Conservation (phyloP, 2,888 invertebrate species). For the Scrobipalpa atriplicella region DNA sequence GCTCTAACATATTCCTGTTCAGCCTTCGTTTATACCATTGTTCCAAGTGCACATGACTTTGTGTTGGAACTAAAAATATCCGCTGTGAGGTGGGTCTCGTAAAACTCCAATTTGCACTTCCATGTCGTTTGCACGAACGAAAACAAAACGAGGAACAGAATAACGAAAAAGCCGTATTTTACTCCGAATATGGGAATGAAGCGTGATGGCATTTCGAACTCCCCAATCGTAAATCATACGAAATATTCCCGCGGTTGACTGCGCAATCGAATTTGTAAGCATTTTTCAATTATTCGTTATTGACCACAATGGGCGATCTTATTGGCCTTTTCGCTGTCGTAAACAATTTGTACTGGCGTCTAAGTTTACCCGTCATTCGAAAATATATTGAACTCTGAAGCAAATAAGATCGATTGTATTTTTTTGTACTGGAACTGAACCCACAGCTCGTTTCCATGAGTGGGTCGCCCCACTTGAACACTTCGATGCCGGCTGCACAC, state of each 20-base stretch:
- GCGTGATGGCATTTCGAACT: conserved; percentile 56
- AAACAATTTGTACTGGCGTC: conserved; percentile 64
- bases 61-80: conserved; percentile 27
- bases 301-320: conserved; percentile 75
- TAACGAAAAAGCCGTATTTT: conserved; percentile 47
- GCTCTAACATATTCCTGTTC: conserved; percentile 13
- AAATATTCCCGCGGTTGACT: conserved; percentile 62
- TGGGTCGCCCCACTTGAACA: conserved; percentile 64
- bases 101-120: conserved; percentile 40
- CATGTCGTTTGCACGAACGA: conserved; percentile 35
- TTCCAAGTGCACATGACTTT: conserved; percentile 9
- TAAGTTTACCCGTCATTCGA: conserved; percentile 41
- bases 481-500: conserved; percentile 64
- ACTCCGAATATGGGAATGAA: conserved; percentile 48
- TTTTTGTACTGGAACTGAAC: conserved; percentile 45
- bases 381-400: conserved; percentile 36
- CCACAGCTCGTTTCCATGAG: conserved; percentile 53
- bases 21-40: conserved; percentile 6
- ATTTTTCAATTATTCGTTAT: conserved; percentile 80
- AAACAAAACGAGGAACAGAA: conserved; percentile 38
- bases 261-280: conserved; percentile 77
- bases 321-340: conserved; percentile 71
- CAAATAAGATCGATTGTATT: conserved; percentile 19
- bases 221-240: conserved; percentile 70
- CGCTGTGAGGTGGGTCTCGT: conserved; percentile 34